Percentiles rank a stretch among this genome's conserved stretches.
phyloP scores from a whole-genome alignment of 2,888 invertebrate genomes.

The Colletes collaris region DNA sequence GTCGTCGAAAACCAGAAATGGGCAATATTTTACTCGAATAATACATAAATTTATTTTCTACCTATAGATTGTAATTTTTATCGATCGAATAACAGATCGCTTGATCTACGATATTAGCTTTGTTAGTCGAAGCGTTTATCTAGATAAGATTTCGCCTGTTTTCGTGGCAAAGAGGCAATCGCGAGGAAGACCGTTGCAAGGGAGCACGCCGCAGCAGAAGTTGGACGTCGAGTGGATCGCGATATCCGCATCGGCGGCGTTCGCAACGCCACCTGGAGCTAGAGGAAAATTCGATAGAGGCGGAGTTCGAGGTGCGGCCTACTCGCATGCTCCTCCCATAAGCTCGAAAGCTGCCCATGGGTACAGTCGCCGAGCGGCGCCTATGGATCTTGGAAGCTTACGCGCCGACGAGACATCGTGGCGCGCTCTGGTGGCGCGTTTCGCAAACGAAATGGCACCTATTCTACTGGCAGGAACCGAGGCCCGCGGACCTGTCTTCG shows the following conservation, averaged over 20 bases:
- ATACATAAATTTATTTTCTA: too few relatives aligned
- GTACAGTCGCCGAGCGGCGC: slow-evolving; percentile 64
- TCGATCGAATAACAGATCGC: too few relatives aligned
- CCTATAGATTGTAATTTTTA: too few relatives aligned
- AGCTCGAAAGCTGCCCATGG: slow-evolving; percentile 74
- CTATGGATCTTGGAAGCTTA: slow-evolving; percentile 75
- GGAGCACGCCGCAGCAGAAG: slow-evolving; percentile 29
- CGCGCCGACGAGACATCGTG: slow-evolving; percentile 64
- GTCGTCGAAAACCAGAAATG: too few relatives aligned
- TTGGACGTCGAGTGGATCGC: slow-evolving; percentile 44
- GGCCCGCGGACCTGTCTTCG: slow-evolving; percentile 61
- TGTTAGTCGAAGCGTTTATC: too few relatives aligned
- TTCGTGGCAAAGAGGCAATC: too few relatives aligned
- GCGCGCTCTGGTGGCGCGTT: slow-evolving; percentile 71
- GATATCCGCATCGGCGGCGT: slow-evolving; percentile 26
- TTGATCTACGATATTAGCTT: too few relatives aligned
- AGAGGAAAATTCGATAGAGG: slow-evolving; percentile 70
- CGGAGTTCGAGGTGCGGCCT: slow-evolving; percentile 81
- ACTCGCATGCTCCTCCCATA: slow-evolving; percentile 79
- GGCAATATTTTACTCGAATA: too few relatives aligned
- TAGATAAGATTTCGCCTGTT: too few relatives aligned
- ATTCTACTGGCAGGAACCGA: slow-evolving; percentile 67
- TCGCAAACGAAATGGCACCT: slow-evolving; percentile 60
- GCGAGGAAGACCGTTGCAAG: slow-evolving; percentile 11
- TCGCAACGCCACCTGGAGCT: slow-evolving; percentile 59